A percentile compares a stretch with the other conserved stretches of the same genome.
Evolutionary conservation across 2,888 invertebrate genomes (phyloP).

Genomic region (Chymomyza amoena): DNA sequence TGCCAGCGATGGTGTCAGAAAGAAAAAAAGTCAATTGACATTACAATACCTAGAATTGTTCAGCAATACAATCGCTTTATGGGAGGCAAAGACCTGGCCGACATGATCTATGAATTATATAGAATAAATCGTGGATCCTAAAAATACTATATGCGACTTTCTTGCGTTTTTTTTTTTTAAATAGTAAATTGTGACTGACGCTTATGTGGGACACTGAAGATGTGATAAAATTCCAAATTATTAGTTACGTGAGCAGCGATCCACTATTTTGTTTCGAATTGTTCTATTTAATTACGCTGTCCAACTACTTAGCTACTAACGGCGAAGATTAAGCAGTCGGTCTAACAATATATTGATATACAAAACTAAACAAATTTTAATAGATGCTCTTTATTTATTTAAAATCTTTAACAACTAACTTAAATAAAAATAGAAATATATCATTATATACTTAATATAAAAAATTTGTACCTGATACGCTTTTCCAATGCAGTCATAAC

Average conservation of each 20-base stretch:
- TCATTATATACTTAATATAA: slow-evolving; percentile 39
- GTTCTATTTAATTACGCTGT: no score
- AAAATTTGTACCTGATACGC: slow-evolving; percentile 65
- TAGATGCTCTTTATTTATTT: not conserved
- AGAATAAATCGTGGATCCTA: no score
- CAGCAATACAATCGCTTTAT: no score
- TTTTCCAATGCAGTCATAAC: slow-evolving; percentile 45
- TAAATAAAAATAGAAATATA: slow-evolving; percentile 30
- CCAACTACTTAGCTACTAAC: not conserved
- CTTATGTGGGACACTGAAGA: no score
- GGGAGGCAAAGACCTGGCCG: no score
- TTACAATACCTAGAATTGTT: no score
- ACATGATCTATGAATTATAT: no score
- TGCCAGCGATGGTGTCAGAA: no score
- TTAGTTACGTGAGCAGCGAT: not conserved
- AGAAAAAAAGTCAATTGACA: no score
- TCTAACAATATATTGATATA: not conserved
- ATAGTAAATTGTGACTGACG: no score
- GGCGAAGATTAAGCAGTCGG: not conserved
- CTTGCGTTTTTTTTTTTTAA: no score
- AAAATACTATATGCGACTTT: no score
- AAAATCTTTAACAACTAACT: slow-evolving; percentile 35
- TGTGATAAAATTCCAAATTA: not conserved
- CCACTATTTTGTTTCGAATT: not conserved
- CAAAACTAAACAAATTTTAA: not conserved